Base-by-base conservation (phyloP, 1,140 invertebrate species). In the Metaphire vulgaris region DNA sequence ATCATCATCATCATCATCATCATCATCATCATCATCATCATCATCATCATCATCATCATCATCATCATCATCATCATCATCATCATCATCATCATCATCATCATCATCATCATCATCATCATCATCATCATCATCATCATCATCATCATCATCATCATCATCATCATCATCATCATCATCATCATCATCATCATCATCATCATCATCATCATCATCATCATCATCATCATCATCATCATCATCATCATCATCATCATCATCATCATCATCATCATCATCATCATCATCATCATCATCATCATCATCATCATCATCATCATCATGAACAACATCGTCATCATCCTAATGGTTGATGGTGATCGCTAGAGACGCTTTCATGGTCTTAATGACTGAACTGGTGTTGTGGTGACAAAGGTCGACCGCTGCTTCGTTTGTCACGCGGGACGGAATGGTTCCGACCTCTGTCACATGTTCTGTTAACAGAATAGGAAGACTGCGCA, bases 21-120 rank as follows among this genome's bases (percentile, higher is more conserved):
- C n/a, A n/a, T n/a, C n/a, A n/a, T n/a, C n/a, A n/a, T n/a, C n/a
- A n/a, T n/a, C n/a, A n/a, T n/a, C n/a, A n/a, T n/a, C n/a, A n/a
- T n/a, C n/a, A n/a, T n/a, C n/a, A n/a, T 15, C 64, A 65, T 15
- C 64, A 65, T n/a, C 64, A 65, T 15, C 64, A 65, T 15, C 64
- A 65, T n/a, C 64, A n/a, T n/a, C 64, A 65, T n/a, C 64, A 65
- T n/a, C 64, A 65, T n/a, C 64, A 65, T 65, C 64, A 65, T 15
- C 64, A 65, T 16, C 15, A 65, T 65, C 15, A n/a, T n/a, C 64
- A 65, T 15, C 64, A 65, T 15, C 15, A 15, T n/a, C 15, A 65
- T n/a, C 15, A 15, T n/a, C n/a, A n/a, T n/a, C 15, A 15, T n/a
- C 15, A 15, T n/a, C 64, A 16, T 15, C n/a, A 65, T 15, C 64